Conservation (phyloP, 1,140 invertebrate genomes). For the Drosophila serrata region DNA sequence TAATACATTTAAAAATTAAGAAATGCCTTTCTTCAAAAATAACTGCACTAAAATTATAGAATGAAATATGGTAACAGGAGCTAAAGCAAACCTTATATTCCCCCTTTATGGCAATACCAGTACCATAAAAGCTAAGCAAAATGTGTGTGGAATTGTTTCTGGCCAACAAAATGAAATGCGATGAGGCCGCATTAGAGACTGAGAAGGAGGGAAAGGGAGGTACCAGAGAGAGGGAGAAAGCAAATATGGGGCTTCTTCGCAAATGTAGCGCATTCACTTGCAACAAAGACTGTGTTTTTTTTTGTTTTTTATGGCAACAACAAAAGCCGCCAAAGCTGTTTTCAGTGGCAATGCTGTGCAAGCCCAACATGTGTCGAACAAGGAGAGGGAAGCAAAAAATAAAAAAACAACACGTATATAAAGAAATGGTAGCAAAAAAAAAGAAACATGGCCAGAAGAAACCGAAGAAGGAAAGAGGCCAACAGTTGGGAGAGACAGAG, state of each 20-base stretch:
- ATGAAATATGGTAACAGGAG: background rate
- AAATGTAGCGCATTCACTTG: slow-evolving; percentile 74
- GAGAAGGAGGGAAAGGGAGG: background rate
- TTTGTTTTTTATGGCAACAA: slow-evolving; percentile 50
- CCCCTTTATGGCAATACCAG: slow-evolving; percentile 4
- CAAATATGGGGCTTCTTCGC: slow-evolving; percentile 28
- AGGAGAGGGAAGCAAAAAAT: background rate
- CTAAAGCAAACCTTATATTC: slow-evolving; percentile 8
- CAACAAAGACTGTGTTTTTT: slow-evolving; percentile 56
- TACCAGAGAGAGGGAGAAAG: background rate
- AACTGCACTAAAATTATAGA: background rate
- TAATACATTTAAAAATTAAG: background rate
- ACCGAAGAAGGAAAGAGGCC: background rate
- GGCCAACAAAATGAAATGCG: slow-evolving; percentile 55
- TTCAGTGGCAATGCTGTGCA: slow-evolving; percentile 44
- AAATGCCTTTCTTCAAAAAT: background rate
- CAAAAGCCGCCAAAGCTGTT: slow-evolving; percentile 52
- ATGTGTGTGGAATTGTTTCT: slow-evolving; percentile 62
- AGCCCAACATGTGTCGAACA: slow-evolving; percentile 40
- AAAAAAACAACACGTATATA: background rate
- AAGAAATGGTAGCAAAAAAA: slow-evolving; percentile 16
- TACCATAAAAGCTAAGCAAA: slow-evolving; percentile 37
- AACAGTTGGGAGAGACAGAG: slow-evolving; percentile 5
- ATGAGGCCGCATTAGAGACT: slow-evolving; percentile 31
- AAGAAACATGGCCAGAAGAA: slow-evolving; percentile 11